Base-by-base conservation (phyloP, 2,888 invertebrate species). In the Yponomeuta sedellus region DNA sequence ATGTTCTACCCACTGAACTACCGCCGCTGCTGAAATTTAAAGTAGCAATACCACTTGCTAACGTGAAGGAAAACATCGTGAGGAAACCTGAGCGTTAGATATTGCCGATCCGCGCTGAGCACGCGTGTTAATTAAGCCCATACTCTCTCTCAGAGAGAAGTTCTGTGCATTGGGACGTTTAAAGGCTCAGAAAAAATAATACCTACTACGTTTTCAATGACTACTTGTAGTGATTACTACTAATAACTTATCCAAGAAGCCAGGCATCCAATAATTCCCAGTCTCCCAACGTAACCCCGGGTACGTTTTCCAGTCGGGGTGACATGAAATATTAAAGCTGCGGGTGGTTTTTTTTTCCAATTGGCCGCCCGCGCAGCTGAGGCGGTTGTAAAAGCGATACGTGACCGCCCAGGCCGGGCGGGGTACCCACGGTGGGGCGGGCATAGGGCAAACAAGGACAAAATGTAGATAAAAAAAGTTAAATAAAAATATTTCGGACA, bases 371-470 rank as follows among this genome's bases (percentile, higher is more conserved):
- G 73, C 77, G 80, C 86, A 89, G 86, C 88, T 88, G 88, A 83
- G 85, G 72, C 81, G 82, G 85, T 75, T 81, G 86, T 90, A 90
- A 90, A 90, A 85, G 73, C 74, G 78, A 79, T 73, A 90, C 90
- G 90, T 90, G 90, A 88, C 88, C 59, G 34, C 28, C 61, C 58
- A 19, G 62, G 20, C n/a, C 64, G 61, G 22, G 64, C 52, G 64
- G 3, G 44, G 16, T 52, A 52, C 44, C 44, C 5, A 6, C 44
- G 44, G 12, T 5, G 44, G 44, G 10, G 16, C 12, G 44, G 8
- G 12, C 16, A 16, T 16, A 52, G 16, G 44, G 5, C 16, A 16
- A 16, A 52, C 12, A 16, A 5, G 4, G 44, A 52, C 44, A 52
- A 16, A 44, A 16, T 52, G 44, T 3, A 5, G 6, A 5, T 4